phyloP scores from a whole-genome alignment of 2,888 invertebrate species.

The Abscondita cerata region DNA sequence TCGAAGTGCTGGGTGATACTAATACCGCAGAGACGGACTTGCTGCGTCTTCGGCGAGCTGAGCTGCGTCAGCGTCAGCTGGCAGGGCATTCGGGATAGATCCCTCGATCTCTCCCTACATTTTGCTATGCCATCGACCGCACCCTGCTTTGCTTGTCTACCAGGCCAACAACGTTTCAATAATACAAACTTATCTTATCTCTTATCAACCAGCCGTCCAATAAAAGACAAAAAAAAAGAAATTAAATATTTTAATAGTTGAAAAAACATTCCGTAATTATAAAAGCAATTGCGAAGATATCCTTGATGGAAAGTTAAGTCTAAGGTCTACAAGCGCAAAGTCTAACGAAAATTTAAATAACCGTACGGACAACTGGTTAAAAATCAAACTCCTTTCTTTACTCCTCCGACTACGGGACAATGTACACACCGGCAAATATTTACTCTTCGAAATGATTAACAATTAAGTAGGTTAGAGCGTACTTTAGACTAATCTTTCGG shows the following conservation, averaged over 20 bases:
- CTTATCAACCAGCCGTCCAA: neutral
- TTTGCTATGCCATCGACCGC: conserved; percentile 39
- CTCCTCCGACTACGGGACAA: too few relatives aligned
- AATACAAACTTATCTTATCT: conserved; percentile 10
- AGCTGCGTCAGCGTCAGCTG: conserved; percentile 42
- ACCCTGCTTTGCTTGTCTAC: conserved; percentile 25
- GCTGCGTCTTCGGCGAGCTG: conserved; percentile 39
- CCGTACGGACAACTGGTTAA: too few relatives aligned
- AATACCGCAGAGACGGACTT: conserved; percentile 39
- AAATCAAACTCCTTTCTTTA: too few relatives aligned
- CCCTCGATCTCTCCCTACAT: conserved; percentile 33
- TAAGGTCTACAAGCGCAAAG: conserved; percentile 8
- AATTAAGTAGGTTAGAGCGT: too few relatives aligned
- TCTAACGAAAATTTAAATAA: neutral
- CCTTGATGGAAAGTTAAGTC: conserved; percentile 2
- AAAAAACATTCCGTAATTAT: neutral
- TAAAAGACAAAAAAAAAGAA: conserved; percentile 3
- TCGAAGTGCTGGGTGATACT: conserved; percentile 35
- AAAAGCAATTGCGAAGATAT: neutral
- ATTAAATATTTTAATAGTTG: conserved; percentile 4
- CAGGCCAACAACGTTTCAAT: conserved; percentile 21
- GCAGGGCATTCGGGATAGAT: conserved; percentile 39
- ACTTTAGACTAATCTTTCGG: too few relatives aligned
- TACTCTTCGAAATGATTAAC: too few relatives aligned
- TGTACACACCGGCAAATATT: too few relatives aligned